Percentiles rank a stretch among this genome's conserved stretches.
Conservation (phyloP, 2,888 invertebrate species). For the Ormyrus labotus region DNA sequence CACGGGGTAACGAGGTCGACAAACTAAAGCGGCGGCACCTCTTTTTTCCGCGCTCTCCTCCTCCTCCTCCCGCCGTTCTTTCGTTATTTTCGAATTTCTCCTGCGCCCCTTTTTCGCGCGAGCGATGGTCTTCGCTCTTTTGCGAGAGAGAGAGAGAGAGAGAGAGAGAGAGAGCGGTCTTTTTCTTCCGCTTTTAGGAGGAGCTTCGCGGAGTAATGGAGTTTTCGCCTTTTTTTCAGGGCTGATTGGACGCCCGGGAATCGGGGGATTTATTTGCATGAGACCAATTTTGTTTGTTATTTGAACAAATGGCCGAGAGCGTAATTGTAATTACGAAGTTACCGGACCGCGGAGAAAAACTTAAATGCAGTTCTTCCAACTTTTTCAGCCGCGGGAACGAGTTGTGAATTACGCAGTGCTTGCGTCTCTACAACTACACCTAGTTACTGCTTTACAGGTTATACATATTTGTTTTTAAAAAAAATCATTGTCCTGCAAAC, state of each 20-base stretch:
- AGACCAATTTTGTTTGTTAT: slow-evolving; percentile 1
- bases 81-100: slow-evolving; percentile 39
- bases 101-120: neutral
- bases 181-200: neutral
- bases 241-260: slow-evolving; percentile 15
- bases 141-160: too few species aligned
- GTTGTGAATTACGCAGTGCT: too few species aligned
- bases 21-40: slow-evolving; percentile 24
- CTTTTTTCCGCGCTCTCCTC: slow-evolving; percentile 11
- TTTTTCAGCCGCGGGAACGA: too few species aligned
- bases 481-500: too few species aligned
- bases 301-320: neutral
- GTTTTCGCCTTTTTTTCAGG: neutral
- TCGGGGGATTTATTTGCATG: slow-evolving; percentile 23
- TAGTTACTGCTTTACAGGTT: too few species aligned
- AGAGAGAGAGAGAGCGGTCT: neutral
- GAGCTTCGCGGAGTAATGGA: neutral
- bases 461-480: too few species aligned
- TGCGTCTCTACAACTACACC: too few species aligned
- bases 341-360: neutral
- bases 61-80: neutral
- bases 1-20: slow-evolving; percentile 55
- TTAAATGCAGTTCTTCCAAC: too few species aligned
- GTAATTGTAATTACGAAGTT: neutral
- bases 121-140: too few species aligned